Base-by-base conservation (phyloP, 2,113 vertebrate genomes). In the Gnathochromis pfefferi region DNA sequence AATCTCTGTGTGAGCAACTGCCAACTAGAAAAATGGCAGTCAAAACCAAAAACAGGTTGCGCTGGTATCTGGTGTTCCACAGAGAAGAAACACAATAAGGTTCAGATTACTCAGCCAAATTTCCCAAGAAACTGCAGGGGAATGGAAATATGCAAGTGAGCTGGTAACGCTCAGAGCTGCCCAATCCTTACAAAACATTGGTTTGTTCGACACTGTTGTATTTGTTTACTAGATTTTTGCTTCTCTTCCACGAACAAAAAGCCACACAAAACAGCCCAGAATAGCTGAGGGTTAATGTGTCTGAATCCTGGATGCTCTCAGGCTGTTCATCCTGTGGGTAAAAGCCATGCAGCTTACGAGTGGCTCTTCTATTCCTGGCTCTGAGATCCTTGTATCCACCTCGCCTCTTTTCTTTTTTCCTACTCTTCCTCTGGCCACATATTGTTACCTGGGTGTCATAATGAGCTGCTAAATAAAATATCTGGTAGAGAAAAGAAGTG, bases 101-200 rank as follows among this genome's bases (percentile, higher is more conserved):
- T 90, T 96, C 93, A 80, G 91, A 94, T 96, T 96, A 95, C 93
- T 16, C 65, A 49, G 81, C 89, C 89, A 91, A 94, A 96, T 95
- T 91, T 90, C 86, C 89, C 88, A 81, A 92, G 75, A 94, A 90
- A 68, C 92, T 73, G 79, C 75, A 75, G 45, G 28, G 88, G 82
- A 82, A 87, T 78, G 82, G 84, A 93, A 94, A 88, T 87, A 85
- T 86, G 85, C 89, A 88, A 73, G 81, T 78, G 80, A 87, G 83
- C 53, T 58, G 80, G 73, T 91, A 91, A 82, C 33, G 83, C 88
- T 89, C 80, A 87, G 84, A 84, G 86, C 90, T 47, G 51, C 55
- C 85, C 81, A 60, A 85, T 90, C 85, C 88, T 85, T 79, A 80
- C 90, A 88, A 79, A 85, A 85, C 78, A 42, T 17, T 58, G 88